Percentiles rank a stretch among this genome's conserved stretches.
phyloP scores from a whole-genome alignment of 2,888 invertebrate genomes.

The Thecocarcelia acutangulata region DNA sequence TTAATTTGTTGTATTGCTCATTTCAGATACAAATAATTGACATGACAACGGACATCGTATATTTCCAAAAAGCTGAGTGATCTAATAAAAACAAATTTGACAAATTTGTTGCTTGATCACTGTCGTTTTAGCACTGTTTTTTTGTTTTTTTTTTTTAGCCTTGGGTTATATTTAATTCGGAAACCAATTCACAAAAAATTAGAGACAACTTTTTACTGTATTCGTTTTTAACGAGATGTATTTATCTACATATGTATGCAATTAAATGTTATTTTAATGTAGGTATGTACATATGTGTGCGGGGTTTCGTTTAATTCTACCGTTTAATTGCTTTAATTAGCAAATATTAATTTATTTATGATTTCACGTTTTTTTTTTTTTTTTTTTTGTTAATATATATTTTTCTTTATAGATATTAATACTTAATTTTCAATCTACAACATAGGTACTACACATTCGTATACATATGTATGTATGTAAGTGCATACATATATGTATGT shows the following conservation, averaged over 20 bases:
- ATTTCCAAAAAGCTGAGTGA: constrained; percentile 12
- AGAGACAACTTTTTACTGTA: constrained; percentile 35
- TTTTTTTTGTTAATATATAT: constrained; percentile 4
- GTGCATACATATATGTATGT: too few species aligned
- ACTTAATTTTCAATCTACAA: constrained; percentile 17
- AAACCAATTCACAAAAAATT: background rate
- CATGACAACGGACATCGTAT: constrained; percentile 10
- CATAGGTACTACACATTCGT: constrained; percentile 6
- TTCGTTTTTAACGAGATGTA: constrained; percentile 29
- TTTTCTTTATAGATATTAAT: background rate
- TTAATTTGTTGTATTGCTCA: constrained; percentile 9
- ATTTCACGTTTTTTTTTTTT: background rate
- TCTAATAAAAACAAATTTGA: constrained; percentile 33
- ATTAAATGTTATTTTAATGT: too few species aligned
- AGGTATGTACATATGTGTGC: too few species aligned
- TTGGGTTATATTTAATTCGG: constrained; percentile 47
- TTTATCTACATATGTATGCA: too few species aligned
- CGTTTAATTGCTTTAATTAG: constrained; percentile 4
- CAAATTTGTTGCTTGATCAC: constrained; percentile 18
- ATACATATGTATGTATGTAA: too few species aligned
- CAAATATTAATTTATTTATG: too few species aligned
- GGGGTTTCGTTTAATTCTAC: too few species aligned
- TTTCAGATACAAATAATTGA: background rate
- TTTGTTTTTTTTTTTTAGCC: constrained; percentile 7
- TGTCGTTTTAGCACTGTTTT: constrained; percentile 2